phyloP scores from a whole-genome alignment of 2,113 vertebrate genomes.

The Pseudolaguvia tuberculata region DNA sequence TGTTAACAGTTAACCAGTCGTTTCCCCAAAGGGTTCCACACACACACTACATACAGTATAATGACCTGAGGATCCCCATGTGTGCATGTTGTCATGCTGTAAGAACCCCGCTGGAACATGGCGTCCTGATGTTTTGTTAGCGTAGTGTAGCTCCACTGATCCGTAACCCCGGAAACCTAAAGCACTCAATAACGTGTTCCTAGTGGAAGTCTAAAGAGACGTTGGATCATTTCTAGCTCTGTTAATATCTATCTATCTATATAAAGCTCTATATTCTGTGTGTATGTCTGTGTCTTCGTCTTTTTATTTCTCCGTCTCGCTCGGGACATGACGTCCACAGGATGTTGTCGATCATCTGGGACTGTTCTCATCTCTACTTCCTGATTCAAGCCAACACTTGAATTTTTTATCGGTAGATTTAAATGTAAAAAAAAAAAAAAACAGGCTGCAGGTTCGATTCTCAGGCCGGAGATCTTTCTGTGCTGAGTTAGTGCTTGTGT shows the following conservation, averaged over 20 bases:
- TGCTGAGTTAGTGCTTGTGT: too few species aligned
- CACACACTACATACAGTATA: too few species aligned
- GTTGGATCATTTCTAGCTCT: slow-evolving; percentile 28
- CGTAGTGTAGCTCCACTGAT: not conserved
- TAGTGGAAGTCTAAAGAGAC: slow-evolving; percentile 13
- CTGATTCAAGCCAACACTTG: not conserved
- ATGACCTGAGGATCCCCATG: not conserved
- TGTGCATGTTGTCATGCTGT: not conserved
- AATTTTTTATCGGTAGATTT: not conserved
- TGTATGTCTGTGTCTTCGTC: slow-evolving; percentile 17
- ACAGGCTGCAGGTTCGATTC: not conserved
- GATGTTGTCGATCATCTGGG: not conserved
- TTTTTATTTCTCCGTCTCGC: slow-evolving; percentile 23
- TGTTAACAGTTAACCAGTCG: too few species aligned
- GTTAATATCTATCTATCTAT: slow-evolving; percentile 13
- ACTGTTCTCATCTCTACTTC: not conserved
- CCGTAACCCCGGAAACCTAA: not conserved
- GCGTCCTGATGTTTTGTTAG: not conserved
- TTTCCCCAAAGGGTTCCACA: too few species aligned
- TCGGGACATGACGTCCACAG: slow-evolving; percentile 19
- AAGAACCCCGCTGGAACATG: not conserved
- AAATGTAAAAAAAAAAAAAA: too few species aligned
- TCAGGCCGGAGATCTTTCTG: not conserved
- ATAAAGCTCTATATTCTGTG: not conserved
- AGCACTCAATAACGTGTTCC: not conserved